These are phyloP conservation scores for Myodes glareolus DNA, from an alignment of 2,113 vertebrate genomes.

Conservation along the genomic window DNA sequence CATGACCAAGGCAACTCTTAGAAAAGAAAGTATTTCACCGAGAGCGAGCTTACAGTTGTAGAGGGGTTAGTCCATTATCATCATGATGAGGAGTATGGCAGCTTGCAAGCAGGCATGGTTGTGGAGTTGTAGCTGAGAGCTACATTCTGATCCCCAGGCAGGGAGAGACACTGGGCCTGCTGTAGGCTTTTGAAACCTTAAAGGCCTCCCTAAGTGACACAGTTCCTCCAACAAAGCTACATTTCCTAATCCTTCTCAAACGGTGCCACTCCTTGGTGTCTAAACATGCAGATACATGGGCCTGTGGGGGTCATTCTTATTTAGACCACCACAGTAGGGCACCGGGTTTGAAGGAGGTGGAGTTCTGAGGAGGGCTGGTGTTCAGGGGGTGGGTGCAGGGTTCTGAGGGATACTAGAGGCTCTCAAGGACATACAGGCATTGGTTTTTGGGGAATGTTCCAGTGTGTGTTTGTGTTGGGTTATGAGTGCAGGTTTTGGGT, in stretches of 20 bases:
- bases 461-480: background rate
- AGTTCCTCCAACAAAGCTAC: background rate
- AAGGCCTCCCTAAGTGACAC: background rate
- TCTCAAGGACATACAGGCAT: background rate
- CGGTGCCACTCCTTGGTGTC: background rate
- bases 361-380: background rate
- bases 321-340: background rate
- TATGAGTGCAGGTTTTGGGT: background rate
- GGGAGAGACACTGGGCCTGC: background rate
- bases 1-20: background rate
- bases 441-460: background rate
- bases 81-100: background rate
- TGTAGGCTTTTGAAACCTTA: background rate
- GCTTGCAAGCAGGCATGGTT: background rate
- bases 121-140: background rate
- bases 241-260: background rate
- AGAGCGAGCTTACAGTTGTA: background rate
- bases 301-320: background rate
- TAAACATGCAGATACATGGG: background rate
- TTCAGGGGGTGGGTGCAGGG: background rate
- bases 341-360: no score
- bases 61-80: background rate
- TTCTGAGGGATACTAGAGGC: background rate
- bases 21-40: background rate
- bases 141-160: background rate